These are phyloP conservation scores for Scaptomyza pallida DNA, from an alignment of 1,140 invertebrate genomes.

Conservation along the genomic window DNA sequence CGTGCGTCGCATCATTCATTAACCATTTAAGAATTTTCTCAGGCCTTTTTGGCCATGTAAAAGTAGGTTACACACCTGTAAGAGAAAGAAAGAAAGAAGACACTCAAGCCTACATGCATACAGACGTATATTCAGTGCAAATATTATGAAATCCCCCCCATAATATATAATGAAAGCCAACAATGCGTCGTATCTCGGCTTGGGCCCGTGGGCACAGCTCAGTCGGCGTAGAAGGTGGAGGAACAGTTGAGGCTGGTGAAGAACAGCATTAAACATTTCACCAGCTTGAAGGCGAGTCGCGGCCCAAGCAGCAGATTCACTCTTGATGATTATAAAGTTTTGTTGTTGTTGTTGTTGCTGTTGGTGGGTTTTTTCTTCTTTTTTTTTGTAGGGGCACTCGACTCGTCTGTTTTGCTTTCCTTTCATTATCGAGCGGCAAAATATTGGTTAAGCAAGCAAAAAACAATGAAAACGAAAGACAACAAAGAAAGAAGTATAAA, in stretches of 20 bases:
- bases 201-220: slow-evolving; percentile 22
- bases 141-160: slow-evolving; percentile 74
- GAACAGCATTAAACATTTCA: slow-evolving; percentile 54
- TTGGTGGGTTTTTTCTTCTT: too few species aligned
- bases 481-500: slow-evolving; percentile 27
- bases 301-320: slow-evolving; percentile 70
- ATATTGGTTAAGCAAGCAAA: slow-evolving; percentile 78
- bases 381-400: slow-evolving; percentile 48
- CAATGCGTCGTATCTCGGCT: slow-evolving; percentile 6
- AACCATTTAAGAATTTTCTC: slow-evolving; percentile 65
- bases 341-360: slow-evolving; percentile 41
- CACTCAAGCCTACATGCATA: slow-evolving; percentile 36
- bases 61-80: slow-evolving; percentile 75
- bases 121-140: slow-evolving; percentile 51
- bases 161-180: slow-evolving; percentile 54
- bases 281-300: slow-evolving; percentile 32
- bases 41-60: slow-evolving; percentile 40
- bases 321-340: slow-evolving; percentile 78
- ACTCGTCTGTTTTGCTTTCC: slow-evolving; percentile 69
- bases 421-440: slow-evolving; percentile 78
- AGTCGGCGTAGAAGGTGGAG: neutral
- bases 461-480: slow-evolving; percentile 77
- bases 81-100: slow-evolving; percentile 46
- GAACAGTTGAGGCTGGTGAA: slow-evolving; percentile 11
- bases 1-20: slow-evolving; percentile 61